phyloP scores from a whole-genome alignment of 37 sponge, comb jelly and placozoan genomes.

The Geodia barretti region DNA sequence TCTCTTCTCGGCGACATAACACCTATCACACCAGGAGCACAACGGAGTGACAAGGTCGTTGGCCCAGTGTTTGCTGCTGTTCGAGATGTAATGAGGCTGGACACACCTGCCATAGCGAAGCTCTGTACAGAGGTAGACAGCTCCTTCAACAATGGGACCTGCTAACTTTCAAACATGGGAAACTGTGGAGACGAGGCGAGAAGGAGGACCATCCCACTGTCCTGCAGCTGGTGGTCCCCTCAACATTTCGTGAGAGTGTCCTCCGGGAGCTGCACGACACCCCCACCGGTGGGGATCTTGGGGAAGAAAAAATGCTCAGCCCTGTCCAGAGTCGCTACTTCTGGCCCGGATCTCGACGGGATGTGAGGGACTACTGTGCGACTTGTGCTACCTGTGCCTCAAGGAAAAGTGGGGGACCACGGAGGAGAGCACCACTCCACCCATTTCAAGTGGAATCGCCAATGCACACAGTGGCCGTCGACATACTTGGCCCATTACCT shows the following conservation, averaged over 20 bases:
- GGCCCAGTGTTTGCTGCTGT: too few species aligned
- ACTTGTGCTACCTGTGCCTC: background rate
- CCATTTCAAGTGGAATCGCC: conserved; percentile 2
- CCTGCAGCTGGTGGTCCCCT: background rate
- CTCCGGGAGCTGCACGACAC: conserved; percentile 1
- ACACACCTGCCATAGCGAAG: too few species aligned
- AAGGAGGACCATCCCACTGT: too few species aligned
- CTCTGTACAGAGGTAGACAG: too few species aligned
- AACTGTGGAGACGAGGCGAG: too few species aligned
- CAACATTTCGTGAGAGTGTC: background rate
- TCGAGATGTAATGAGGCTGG: too few species aligned
- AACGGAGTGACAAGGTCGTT: too few species aligned
- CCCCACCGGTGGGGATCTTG: background rate
- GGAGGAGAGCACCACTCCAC: background rate
- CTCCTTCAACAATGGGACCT: too few species aligned
- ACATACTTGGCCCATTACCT: conserved; percentile 10
- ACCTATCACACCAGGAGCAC: too few species aligned
- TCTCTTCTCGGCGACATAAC: too few species aligned
- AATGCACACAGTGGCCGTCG: too few species aligned
- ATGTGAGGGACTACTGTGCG: background rate
- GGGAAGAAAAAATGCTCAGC: background rate
- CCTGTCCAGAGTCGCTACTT: background rate
- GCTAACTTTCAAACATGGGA: too few species aligned
- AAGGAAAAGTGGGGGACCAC: background rate
- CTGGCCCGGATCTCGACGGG: conserved; percentile 3